Evolutionary conservation across 1,140 invertebrate genomes (phyloP), one percentile per base, ranked within the genome.

Genomic region (Wiebesia pumilae): DNA sequence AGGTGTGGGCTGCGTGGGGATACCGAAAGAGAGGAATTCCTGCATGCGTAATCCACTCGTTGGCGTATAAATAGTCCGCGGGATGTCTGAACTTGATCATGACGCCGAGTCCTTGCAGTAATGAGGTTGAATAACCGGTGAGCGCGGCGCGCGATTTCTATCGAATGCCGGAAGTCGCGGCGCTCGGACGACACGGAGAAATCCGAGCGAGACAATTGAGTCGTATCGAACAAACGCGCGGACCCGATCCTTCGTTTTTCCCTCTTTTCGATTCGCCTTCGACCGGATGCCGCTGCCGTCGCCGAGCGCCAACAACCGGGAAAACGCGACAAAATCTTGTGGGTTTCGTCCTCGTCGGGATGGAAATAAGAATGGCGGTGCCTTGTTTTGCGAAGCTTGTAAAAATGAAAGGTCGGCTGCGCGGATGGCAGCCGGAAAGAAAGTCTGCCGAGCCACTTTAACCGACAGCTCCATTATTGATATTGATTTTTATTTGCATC

Each of bases 11-110:
- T 30, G 33, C 14, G 33, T 24, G 69, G 33, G 83, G 35, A 67
- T 78, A 65, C 78, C 78, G n/a, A 85, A 85, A 85, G 84, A 90
- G 87, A 90, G 90, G 87, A 91, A 93, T 93, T 93, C 92, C 90
- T 93, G 91, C 92, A 93, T 92, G 91, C 87, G 88, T 93, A 92
- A 84, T 84, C 7, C 12, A 16, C 51, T 33, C 30, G 43, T n/a
- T n/a, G 43, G 40, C 67, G 88, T 87, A 88, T 65, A 88, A 88
- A 86, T 88, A 89, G 84, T 91, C 88, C 78, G 38, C 89, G 90
- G 86, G 89, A 90, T 89, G 88, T 89, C 83, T 90, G 88, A 90
- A 90, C 89, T 92, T 89, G 88, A 91, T 90, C 89, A 89, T 89
- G 88, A 88, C 71, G 58, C 14, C 0, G 43, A 82, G 58, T 84